These are phyloP conservation scores for Bombus difficillimus DNA, from an alignment of 1,140 invertebrate genomes.

Conservation along the genomic window DNA sequence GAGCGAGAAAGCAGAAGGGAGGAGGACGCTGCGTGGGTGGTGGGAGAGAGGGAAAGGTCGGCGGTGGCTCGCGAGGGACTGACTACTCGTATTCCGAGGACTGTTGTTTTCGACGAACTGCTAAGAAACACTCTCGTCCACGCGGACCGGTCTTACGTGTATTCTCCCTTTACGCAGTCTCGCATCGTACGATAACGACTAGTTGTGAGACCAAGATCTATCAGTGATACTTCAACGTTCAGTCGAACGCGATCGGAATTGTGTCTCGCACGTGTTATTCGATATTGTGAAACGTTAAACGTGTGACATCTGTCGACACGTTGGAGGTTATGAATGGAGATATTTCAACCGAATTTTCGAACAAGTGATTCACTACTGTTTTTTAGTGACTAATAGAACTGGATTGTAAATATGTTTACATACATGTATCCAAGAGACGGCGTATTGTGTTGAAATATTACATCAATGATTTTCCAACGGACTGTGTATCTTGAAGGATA, in stretches of 20 bases:
- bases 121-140: slow-evolving; percentile 69
- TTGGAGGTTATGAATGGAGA: not conserved
- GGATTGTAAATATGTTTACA: not conserved
- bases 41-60: slow-evolving; percentile 65
- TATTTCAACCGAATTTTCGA: not conserved
- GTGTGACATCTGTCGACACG: not conserved
- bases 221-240: slow-evolving; percentile 2
- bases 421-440: not conserved
- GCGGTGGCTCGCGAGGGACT: slow-evolving; percentile 62
- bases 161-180: not conserved
- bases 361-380: not conserved
- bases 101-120: slow-evolving; percentile 66
- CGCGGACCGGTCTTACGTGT: slow-evolving; percentile 54
- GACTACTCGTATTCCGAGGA: slow-evolving; percentile 66
- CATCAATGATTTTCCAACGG: not conserved
- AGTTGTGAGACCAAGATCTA: not conserved
- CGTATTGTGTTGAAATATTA: not conserved
- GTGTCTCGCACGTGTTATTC: slow-evolving; percentile 10
- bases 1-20: slow-evolving; percentile 65
- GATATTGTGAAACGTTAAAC: not conserved
- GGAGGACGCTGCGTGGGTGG: slow-evolving; percentile 64
- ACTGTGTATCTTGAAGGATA: not conserved
- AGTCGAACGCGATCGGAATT: slow-evolving; percentile 17
- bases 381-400: not conserved
- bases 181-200: not conserved